Evolutionary conservation across 1,140 invertebrate species (phyloP).

Genomic region (Phortica variegata): DNA sequence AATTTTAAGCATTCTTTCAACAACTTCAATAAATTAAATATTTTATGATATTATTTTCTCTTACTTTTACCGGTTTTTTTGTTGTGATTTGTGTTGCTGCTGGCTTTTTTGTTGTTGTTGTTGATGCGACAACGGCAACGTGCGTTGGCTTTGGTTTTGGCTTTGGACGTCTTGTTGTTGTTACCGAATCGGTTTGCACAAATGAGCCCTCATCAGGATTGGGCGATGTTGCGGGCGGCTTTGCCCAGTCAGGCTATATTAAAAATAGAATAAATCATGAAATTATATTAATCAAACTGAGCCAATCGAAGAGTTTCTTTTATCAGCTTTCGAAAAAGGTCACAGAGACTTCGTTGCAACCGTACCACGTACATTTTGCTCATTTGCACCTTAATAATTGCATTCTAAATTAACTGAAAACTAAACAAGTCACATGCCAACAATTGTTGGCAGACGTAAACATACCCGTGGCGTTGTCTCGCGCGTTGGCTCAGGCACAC

Average conservation of each 20-base stretch:
- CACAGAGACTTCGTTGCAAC: too few relatives aligned
- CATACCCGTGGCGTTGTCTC: slow-evolving; percentile 67
- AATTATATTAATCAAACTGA: not conserved
- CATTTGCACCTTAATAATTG: too few relatives aligned
- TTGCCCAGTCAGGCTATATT: slow-evolving; percentile 69
- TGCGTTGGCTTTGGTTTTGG: slow-evolving; percentile 47
- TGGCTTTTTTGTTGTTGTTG: slow-evolving; percentile 30
- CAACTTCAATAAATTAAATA: too few relatives aligned
- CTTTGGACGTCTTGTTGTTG: slow-evolving; percentile 46
- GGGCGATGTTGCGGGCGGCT: slow-evolving; percentile 65
- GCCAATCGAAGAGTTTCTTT: not conserved
- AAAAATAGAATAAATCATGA: slow-evolving; percentile 13
- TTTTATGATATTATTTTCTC: too few relatives aligned
- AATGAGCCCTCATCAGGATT: slow-evolving; percentile 51
- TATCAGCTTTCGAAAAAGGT: not conserved
- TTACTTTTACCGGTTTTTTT: slow-evolving; percentile 40
- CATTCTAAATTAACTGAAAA: too few relatives aligned
- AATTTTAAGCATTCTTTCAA: too few relatives aligned
- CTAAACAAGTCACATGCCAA: not conserved
- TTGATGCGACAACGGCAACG: slow-evolving; percentile 13
- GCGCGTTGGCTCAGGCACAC: slow-evolving; percentile 68
- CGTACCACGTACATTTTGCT: too few relatives aligned
- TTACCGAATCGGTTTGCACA: slow-evolving; percentile 22
- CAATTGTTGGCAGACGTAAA: slow-evolving; percentile 56
- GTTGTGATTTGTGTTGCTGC: slow-evolving; percentile 34